Percentiles rank a stretch among this genome's conserved stretches.
Conservation (phyloP, 1,140 invertebrate species). For the Bombus waltoni region DNA sequence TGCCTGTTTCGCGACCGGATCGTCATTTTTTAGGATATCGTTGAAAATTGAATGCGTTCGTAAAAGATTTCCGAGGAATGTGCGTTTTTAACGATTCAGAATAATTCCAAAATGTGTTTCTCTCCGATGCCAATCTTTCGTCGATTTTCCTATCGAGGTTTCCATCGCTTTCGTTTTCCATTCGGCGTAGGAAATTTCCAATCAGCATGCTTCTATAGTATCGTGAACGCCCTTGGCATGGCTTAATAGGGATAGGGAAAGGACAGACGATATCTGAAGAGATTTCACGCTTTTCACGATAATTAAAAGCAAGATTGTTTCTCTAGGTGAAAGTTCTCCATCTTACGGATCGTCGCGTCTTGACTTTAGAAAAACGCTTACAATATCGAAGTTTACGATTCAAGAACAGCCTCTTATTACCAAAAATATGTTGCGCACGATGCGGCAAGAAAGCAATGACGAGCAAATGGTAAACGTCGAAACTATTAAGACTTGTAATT, state of each 20-base stretch:
- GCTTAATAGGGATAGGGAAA: background rate
- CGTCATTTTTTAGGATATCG: no score
- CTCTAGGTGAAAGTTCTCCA: background rate
- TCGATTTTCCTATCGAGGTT: background rate
- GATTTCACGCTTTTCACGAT: background rate
- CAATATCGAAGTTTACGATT: no score
- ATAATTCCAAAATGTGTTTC: background rate
- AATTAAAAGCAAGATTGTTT: background rate
- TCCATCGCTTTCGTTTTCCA: background rate
- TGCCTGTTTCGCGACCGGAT: no score
- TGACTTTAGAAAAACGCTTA: background rate
- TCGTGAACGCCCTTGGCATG: background rate
- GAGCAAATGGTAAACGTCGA: no score
- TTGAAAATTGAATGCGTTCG: background rate
- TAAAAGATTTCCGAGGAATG: background rate
- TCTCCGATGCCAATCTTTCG: background rate
- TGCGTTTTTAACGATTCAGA: background rate
- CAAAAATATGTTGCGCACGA: no score
- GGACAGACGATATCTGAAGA: background rate
- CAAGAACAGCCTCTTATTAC: no score
- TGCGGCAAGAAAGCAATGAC: no score
- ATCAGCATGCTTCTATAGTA: background rate
- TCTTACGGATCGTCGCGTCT: background rate
- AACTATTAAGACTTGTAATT: no score
- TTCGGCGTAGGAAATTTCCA: background rate